Conservation (phyloP, 1,140 invertebrate species). For the Sesamia nonagrioides region DNA sequence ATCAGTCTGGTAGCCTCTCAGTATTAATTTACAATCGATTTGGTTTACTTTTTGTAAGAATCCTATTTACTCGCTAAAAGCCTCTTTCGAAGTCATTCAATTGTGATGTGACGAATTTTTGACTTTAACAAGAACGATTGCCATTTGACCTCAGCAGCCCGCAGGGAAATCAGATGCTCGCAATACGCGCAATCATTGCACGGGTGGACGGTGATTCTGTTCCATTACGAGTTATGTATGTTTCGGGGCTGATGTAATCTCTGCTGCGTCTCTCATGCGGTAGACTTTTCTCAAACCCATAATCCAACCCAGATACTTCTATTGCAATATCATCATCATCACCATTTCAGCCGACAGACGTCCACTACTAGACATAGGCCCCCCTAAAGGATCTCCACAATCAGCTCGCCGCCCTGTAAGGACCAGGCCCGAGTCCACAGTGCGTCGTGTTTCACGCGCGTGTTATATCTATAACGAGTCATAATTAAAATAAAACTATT, state of each 20-base stretch:
- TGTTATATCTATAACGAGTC: too few relatives aligned
- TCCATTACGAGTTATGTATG: not conserved
- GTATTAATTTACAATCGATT: not conserved
- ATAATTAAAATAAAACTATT: too few relatives aligned
- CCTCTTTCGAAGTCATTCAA: not conserved
- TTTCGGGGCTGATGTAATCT: not conserved
- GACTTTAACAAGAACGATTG: not conserved
- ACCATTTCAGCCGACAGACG: too few relatives aligned
- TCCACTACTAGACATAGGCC: too few relatives aligned
- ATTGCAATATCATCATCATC: too few relatives aligned
- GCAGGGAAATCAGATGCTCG: conserved; percentile 38
- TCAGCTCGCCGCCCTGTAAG: too few relatives aligned
- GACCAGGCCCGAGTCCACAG: too few relatives aligned
- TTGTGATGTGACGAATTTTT: conserved; percentile 19
- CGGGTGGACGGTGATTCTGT: not conserved
- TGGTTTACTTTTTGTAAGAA: conserved; percentile 5
- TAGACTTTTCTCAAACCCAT: not conserved
- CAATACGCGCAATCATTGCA: conserved; percentile 28
- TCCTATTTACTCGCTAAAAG: not conserved
- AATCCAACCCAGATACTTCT: not conserved
- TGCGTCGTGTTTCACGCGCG: too few relatives aligned
- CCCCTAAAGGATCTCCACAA: too few relatives aligned
- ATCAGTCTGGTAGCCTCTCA: not conserved
- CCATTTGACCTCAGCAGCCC: conserved; percentile 33
- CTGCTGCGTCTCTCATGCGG: not conserved